Base-by-base conservation (phyloP, 37 sponge, comb jelly and placozoan genomes). In the Aplysina aerophoba region DNA sequence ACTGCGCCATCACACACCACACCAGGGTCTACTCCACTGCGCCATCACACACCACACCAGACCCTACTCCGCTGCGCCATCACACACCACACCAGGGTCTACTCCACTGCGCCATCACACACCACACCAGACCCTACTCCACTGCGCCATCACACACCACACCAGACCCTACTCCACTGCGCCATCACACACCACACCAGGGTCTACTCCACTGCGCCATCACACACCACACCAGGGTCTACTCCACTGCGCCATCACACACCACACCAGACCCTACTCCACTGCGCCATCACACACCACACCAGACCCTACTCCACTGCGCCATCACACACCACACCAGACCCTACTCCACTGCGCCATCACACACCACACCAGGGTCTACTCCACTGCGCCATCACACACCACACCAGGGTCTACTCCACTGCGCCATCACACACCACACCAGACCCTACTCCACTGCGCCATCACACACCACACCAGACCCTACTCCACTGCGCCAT, bases 81-180 rank as follows among this genome's bases (percentile, higher is more conserved):
- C 79, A 77, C 79, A 77, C 41, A 77, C 79, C 80, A 53, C 80
- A 79, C n/a, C n/a, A n/a, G n/a, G n/a, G n/a, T n/a, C n/a, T n/a
- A n/a, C n/a, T n/a, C n/a, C n/a, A n/a, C n/a, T n/a, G n/a, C n/a
- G n/a, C 80, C n/a, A 36, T 41, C 55, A 79, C 80, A 79, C 57
- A 79, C 1, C 65, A 62, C 19, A 63, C 13, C 13, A 11, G n/a
- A n/a, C n/a, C n/a, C n/a, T n/a, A n/a, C n/a, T n/a, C n/a, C 50
- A 44, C 50, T 8, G 8, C 50, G 8, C 50, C 50, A 44, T 8
- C 50, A 44, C 50, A 11, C 50, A 44, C 8, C 50, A 44, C 50
- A 44, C n/a, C n/a, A n/a, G n/a, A n/a, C n/a, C n/a, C n/a, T n/a
- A n/a, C n/a, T n/a, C n/a, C n/a, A n/a, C n/a, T 44, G 8, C 50